phyloP scores from a whole-genome alignment of 2,113 vertebrate species.

The Rhineura floridana region DNA sequence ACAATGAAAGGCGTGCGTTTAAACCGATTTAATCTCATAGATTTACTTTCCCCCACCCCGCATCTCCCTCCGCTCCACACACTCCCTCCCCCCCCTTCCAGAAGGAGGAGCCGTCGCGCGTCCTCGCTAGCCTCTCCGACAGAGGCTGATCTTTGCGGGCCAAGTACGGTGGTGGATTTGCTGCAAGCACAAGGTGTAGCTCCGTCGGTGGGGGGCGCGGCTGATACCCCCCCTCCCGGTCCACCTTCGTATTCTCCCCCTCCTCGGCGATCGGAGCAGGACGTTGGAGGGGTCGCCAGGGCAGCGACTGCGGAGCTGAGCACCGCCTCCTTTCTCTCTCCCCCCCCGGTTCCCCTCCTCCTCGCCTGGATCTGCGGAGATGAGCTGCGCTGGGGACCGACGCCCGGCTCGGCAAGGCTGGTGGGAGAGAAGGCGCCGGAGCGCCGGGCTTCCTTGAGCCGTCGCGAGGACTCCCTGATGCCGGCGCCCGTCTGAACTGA shows the following conservation, averaged over 20 bases:
- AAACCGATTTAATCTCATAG: not conserved
- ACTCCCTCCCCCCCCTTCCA: not conserved
- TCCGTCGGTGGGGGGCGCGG: not conserved
- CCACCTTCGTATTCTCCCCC: not conserved
- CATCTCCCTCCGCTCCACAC: not conserved
- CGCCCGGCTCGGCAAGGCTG: not conserved
- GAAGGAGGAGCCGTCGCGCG: constrained; percentile 8
- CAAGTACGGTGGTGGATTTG: constrained; percentile 1
- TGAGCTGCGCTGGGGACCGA: not conserved
- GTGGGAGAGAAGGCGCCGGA: not conserved
- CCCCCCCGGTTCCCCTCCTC: not conserved
- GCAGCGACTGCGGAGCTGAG: constrained; percentile 1
- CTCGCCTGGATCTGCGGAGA: not conserved
- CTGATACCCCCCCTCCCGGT: not conserved
- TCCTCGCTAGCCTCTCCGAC: not conserved
- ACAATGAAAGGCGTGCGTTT: not conserved
- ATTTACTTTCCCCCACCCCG: not conserved
- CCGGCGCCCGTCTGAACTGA: constrained; percentile 31
- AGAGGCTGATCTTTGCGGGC: not conserved
- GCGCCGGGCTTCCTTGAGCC: not conserved
- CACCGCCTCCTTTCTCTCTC: not conserved
- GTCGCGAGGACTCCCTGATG: not conserved
- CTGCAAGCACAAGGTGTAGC: constrained; percentile 16
- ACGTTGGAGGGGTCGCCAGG: not conserved
- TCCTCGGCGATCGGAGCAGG: not conserved